Evolutionary conservation across 2,797 vertebrate genomes (phyloP).

Genomic region (Protosalanx chinensis): DNA sequence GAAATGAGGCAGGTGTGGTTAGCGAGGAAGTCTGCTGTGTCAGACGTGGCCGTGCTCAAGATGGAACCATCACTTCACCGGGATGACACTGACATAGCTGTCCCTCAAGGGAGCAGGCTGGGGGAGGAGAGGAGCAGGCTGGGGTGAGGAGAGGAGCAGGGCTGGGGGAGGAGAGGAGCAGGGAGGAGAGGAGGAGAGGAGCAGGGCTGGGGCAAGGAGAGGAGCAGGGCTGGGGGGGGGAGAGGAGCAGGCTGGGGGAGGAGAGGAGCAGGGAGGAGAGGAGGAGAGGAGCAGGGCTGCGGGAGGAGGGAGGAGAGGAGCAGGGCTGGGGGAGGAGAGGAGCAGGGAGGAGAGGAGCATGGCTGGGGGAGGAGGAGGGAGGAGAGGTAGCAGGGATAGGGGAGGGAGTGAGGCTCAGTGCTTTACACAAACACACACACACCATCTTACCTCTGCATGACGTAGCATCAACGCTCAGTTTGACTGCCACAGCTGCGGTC

Average conservation of each 20-base stretch:
- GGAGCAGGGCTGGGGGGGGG: not conserved
- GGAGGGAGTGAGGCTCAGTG: not conserved
- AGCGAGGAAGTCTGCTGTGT: not conserved
- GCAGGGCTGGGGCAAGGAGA: no score
- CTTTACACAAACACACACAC: not conserved
- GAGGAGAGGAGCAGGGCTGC: no score
- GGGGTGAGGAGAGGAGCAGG: not conserved
- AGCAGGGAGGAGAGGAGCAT: not conserved
- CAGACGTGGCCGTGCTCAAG: not conserved
- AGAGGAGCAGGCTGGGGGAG: no score
- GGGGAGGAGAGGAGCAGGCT: not conserved
- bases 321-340: no score
- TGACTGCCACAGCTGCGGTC: not conserved
- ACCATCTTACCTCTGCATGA: no score
- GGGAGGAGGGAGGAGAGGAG: no score
- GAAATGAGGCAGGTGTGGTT: conserved; percentile 7
- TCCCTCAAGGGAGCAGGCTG: not conserved
- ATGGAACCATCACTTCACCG: not conserved
- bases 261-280: no score
- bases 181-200: no score
- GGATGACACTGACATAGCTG: not conserved
- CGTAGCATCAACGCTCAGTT: no score
- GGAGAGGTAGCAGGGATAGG: conserved; percentile 11
- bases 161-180: not conserved
- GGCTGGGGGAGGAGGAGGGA: not conserved